phyloP scores from a whole-genome alignment of 2,113 vertebrate genomes.

The Carassius gibelio region DNA sequence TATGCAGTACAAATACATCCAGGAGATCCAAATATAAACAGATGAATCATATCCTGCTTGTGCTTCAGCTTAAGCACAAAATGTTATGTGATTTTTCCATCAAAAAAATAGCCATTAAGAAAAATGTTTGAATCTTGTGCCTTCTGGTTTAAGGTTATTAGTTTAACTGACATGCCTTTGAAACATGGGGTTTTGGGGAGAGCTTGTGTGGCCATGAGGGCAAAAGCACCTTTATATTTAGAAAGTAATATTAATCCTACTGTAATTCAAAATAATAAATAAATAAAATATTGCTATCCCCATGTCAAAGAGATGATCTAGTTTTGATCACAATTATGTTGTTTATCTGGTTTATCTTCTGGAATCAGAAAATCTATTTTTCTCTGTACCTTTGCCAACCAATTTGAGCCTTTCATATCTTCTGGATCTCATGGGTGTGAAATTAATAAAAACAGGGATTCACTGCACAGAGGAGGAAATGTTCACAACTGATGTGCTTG shows the following conservation, averaged over 20 bases:
- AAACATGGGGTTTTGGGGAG: neutral
- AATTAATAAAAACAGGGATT: conserved; percentile 13
- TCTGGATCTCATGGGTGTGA: neutral
- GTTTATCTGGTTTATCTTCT: conserved; percentile 6
- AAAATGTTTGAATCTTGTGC: neutral
- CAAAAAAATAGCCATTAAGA: neutral
- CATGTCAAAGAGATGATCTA: neutral
- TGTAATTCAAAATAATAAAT: neutral
- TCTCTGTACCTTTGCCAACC: conserved; percentile 3
- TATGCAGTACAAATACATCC: neutral
- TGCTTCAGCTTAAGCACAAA: neutral
- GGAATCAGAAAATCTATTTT: neutral
- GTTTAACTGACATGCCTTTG: neutral
- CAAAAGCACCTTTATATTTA: neutral
- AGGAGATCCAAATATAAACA: conserved; percentile 18
- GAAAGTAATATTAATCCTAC: neutral
- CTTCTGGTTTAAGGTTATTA: neutral
- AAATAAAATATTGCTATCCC: neutral
- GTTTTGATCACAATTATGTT: neutral
- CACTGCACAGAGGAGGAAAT: neutral
- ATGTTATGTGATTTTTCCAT: neutral
- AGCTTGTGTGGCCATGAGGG: neutral
- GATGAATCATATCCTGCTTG: neutral
- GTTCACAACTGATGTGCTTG: neutral
- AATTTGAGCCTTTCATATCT: neutral